phyloP scores from a whole-genome alignment of 2,797 vertebrate genomes.

The Pteronotus mesoamericanus region DNA sequence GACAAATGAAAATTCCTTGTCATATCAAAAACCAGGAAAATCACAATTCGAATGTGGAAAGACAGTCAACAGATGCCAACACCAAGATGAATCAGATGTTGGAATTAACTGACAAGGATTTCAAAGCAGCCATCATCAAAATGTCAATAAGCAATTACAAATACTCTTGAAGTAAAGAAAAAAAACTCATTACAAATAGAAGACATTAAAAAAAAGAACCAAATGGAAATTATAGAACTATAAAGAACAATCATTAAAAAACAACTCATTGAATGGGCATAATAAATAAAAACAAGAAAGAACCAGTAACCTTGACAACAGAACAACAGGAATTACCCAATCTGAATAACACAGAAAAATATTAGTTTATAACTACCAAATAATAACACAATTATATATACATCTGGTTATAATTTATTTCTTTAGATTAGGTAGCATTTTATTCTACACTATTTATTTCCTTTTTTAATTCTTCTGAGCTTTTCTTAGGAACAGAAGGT shows the following conservation, averaged over 20 bases:
- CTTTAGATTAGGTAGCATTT: constrained; percentile 35
- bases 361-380: constrained; percentile 20
- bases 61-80: not conserved
- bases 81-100: not conserved
- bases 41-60: constrained; percentile 19
- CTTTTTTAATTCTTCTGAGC: not conserved
- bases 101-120: constrained; percentile 26
- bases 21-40: constrained; percentile 27
- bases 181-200: not conserved
- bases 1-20: constrained; percentile 22
- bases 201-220: not conserved
- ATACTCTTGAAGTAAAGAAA: not conserved
- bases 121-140: constrained; percentile 51
- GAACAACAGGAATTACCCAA: constrained; percentile 20
- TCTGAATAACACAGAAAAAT: constrained; percentile 23
- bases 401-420: constrained; percentile 4
- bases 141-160: constrained; percentile 3
- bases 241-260: not conserved
- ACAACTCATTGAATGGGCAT: not conserved
- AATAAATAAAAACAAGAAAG: not conserved
- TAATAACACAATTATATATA: constrained; percentile 13
- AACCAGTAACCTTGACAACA: constrained; percentile 6
- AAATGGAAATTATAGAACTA: constrained; percentile 38
- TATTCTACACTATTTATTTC: constrained; percentile 15
- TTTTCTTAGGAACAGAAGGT: constrained; percentile 2